A percentile compares a stretch with the other conserved stretches of the same genome.
Conservation (phyloP, 2,888 invertebrate genomes). For the Pediacus dermestoides region DNA sequence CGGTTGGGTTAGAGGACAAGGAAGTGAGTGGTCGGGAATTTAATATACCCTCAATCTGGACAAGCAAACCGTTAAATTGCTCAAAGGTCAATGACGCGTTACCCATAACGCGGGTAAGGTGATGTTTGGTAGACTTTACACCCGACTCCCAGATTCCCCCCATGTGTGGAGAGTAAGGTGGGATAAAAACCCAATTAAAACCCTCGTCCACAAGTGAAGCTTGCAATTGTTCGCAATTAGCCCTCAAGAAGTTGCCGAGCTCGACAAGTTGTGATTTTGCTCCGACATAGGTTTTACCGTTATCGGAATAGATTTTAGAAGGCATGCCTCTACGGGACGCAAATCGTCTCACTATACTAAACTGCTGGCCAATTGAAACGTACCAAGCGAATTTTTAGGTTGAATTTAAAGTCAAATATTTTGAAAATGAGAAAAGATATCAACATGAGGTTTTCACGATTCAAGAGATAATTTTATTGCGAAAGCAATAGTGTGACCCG, state of each 20-base stretch:
- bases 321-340: constrained; percentile 8
- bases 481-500: too few relatives aligned
- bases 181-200: constrained; percentile 19
- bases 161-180: constrained; percentile 18
- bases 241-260: constrained; percentile 6
- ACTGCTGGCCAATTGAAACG: too few relatives aligned
- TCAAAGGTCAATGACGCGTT: constrained; percentile 17
- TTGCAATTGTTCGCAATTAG: neutral
- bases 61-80: constrained; percentile 17
- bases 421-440: too few relatives aligned
- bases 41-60: constrained; percentile 20
- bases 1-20: constrained; percentile 19
- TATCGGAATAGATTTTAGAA: constrained; percentile 9
- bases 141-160: constrained; percentile 17
- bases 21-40: constrained; percentile 22
- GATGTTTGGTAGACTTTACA: constrained; percentile 19
- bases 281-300: constrained; percentile 7
- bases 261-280: constrained; percentile 8
- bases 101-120: constrained; percentile 15
- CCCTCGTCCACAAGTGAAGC: constrained; percentile 7
- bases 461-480: too few relatives aligned
- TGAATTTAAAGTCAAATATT: too few relatives aligned
- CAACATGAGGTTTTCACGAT: too few relatives aligned
- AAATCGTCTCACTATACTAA: too few relatives aligned
- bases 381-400: too few relatives aligned